Evolutionary conservation across 2,888 invertebrate genomes (phyloP).

Genomic region (Aphelenchoides bicaudatus): DNA sequence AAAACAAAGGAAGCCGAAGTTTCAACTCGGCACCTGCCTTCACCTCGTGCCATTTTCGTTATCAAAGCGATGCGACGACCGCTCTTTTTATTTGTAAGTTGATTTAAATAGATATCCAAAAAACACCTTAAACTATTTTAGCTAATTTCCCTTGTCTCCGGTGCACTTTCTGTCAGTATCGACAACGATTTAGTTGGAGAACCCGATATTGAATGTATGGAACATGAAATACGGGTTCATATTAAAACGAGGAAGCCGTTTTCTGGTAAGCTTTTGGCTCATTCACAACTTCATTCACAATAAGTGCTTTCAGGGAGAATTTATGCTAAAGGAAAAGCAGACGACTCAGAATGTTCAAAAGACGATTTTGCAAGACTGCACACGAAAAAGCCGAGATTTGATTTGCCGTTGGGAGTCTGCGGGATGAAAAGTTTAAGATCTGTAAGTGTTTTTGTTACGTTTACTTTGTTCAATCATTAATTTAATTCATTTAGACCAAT

Average conservation of each 20-base stretch:
- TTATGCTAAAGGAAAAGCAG: slow-evolving; percentile 59
- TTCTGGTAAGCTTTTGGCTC: slow-evolving; percentile 34
- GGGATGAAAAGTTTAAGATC: slow-evolving; percentile 60
- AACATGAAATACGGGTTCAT: slow-evolving; percentile 57
- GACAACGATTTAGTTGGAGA: slow-evolving; percentile 60
- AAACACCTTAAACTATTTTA: background rate
- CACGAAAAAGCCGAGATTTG: slow-evolving; percentile 58
- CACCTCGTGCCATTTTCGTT: too few species aligned
- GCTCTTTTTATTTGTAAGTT: slow-evolving; percentile 12
- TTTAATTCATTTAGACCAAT: slow-evolving; percentile 48
- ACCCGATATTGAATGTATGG: slow-evolving; percentile 60
- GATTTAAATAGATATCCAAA: background rate
- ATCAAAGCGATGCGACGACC: slow-evolving; percentile 11
- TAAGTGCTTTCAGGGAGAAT: slow-evolving; percentile 49
- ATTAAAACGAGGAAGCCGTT: slow-evolving; percentile 58
- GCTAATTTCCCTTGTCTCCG: slow-evolving; percentile 2
- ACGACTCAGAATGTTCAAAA: slow-evolving; percentile 53
- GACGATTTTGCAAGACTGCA: slow-evolving; percentile 51
- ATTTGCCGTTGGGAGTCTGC: slow-evolving; percentile 54
- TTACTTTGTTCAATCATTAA: too few species aligned
- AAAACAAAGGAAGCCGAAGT: too few species aligned
- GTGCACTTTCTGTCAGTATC: slow-evolving; percentile 36
- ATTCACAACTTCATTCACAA: slow-evolving; percentile 1
- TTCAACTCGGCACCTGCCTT: too few species aligned
- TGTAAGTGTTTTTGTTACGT: slow-evolving; percentile 34